phyloP scores from a whole-genome alignment of 2,797 vertebrate species.

The Lophius americanus region DNA sequence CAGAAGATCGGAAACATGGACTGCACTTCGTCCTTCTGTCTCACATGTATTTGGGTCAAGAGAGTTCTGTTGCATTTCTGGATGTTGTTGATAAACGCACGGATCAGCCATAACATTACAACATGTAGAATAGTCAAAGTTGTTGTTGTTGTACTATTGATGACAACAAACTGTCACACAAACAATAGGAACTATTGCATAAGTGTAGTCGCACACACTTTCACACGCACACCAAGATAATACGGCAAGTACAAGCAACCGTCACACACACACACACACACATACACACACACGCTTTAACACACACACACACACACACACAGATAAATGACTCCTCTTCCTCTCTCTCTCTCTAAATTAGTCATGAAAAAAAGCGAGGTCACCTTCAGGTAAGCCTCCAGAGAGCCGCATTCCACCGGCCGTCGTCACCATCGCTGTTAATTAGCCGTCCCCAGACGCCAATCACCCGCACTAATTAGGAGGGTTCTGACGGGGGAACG shows the following conservation, averaged over 20 bases:
- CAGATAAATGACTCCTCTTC: not conserved
- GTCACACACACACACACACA: not conserved
- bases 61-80: no score
- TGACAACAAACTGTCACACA: no score
- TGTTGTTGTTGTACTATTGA: no score
- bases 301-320: not conserved
- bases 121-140: no score
- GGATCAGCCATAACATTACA: no score
- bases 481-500: not conserved
- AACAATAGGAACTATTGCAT: not conserved
- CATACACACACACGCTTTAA: not conserved
- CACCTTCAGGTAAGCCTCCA: slow-evolving; percentile 33
- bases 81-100: no score
- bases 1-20: no score
- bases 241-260: not conserved
- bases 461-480: slow-evolving; percentile 59
- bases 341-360: slow-evolving; percentile 25
- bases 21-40: no score
- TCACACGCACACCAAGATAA: slow-evolving; percentile 7
- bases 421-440: slow-evolving; percentile 38
- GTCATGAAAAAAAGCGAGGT: slow-evolving; percentile 22
- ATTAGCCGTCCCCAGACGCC: slow-evolving; percentile 51
- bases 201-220: not conserved
- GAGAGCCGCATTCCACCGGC: slow-evolving; percentile 30
- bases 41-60: no score